phyloP scores from a whole-genome alignment of 2,797 vertebrate species.

The Parotocinclus haroldoi region DNA sequence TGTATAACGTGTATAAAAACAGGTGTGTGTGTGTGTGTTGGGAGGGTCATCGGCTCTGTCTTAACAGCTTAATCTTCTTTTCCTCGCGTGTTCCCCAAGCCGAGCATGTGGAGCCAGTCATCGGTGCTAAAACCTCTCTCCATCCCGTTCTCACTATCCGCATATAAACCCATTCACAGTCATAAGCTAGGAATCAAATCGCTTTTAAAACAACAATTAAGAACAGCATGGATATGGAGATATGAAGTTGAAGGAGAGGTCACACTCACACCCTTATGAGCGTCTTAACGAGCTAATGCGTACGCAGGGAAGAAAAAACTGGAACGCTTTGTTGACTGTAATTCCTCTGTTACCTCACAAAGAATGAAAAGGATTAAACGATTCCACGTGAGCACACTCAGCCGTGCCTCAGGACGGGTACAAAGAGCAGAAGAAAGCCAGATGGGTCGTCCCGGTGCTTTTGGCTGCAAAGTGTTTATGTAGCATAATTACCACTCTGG shows the following conservation, averaged over 20 bases:
- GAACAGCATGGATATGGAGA: constrained; percentile 20
- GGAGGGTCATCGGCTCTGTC: constrained; percentile 30
- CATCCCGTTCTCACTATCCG: constrained; percentile 4
- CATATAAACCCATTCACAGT: constrained; percentile 18
- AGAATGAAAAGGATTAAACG: constrained; percentile 8
- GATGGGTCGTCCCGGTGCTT: neutral
- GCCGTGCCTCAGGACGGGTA: neutral
- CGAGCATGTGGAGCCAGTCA: constrained; percentile 71
- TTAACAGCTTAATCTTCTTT: constrained; percentile 50
- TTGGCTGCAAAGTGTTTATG: constrained; percentile 35
- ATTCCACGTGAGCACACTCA: constrained; percentile 10
- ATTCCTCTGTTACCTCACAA: constrained; percentile 15
- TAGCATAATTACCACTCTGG: constrained; percentile 24
- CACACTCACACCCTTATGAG: constrained; percentile 10
- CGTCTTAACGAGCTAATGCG: neutral
- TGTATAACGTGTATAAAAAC: neutral
- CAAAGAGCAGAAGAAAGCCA: constrained; percentile 14
- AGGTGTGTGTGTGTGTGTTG: constrained; percentile 11
- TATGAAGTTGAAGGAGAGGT: constrained; percentile 30
- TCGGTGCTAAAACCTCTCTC: constrained; percentile 19
- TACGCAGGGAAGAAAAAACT: neutral
- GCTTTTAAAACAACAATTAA: neutral
- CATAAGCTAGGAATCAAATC: constrained; percentile 15
- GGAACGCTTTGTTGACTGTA: constrained; percentile 9
- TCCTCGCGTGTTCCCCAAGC: constrained; percentile 51